Percentiles rank a stretch among this genome's conserved stretches.
Evolutionary conservation across 1,140 invertebrate species (phyloP).

Genomic region (Chironomus tepperi): DNA sequence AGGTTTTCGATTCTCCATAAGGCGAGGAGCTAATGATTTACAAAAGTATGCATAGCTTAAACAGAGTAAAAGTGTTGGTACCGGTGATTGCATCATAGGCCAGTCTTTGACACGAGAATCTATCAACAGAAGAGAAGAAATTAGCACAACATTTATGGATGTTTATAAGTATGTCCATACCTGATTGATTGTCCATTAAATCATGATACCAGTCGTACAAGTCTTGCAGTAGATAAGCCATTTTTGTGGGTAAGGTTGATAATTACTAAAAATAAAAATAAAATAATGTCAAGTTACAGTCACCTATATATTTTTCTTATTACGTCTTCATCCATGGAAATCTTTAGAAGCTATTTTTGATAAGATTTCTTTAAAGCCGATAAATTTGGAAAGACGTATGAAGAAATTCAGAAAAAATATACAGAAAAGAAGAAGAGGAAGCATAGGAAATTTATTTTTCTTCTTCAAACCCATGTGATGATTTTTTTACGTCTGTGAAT

Average conservation of each 20-base stretch:
- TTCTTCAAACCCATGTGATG: no score
- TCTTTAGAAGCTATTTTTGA: no score
- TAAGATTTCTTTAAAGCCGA: no score
- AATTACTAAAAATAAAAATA: no score
- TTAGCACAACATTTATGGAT: not conserved
- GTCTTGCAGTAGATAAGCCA: constrained; percentile 55
- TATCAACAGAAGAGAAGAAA: constrained; percentile 43
- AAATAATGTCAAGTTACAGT: no score
- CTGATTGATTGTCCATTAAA: constrained; percentile 69
- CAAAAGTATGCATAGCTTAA: constrained; percentile 78
- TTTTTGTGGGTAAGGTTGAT: constrained; percentile 37
- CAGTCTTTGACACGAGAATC: constrained; percentile 84
- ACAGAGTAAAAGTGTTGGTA: constrained; percentile 77
- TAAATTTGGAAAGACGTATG: no score
- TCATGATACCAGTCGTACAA: constrained; percentile 64
- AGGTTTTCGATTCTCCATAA: constrained; percentile 86
- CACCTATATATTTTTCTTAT: no score
- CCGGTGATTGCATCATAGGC: constrained; percentile 85
- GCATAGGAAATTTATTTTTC: no score
- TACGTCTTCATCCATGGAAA: no score
- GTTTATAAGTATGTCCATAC: constrained; percentile 47
- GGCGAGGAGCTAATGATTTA: constrained; percentile 68
- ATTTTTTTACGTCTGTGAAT: no score
- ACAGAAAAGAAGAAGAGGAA: no score
- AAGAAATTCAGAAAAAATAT: no score